A percentile compares a stretch with the other conserved stretches of the same genome.
Evolutionary conservation across 2,888 invertebrate species (phyloP).

Genomic region (Melikaiella ostensackeni): DNA sequence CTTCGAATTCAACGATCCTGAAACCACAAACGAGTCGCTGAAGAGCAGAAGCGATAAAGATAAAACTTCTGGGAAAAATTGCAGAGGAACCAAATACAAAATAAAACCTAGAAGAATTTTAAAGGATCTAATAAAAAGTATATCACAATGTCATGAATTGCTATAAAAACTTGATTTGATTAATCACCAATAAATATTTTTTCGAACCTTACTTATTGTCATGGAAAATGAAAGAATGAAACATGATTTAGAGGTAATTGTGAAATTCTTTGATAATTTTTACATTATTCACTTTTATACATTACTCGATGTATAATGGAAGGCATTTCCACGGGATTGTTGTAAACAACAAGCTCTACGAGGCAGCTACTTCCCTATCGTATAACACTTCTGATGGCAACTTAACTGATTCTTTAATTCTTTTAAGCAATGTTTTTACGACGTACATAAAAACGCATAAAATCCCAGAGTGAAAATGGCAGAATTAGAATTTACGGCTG

Average conservation of each 20-base stretch:
- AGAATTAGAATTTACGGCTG: slow-evolving; percentile 31
- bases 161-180: neutral
- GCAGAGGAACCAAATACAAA: neutral
- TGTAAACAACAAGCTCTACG: neutral
- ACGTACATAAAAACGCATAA: slow-evolving; percentile 30
- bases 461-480: slow-evolving; percentile 16
- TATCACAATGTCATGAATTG: neutral
- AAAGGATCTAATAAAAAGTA: neutral
- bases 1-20: slow-evolving; percentile 14
- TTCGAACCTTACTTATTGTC: neutral
- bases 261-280: slow-evolving; percentile 5
- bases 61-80: neutral
- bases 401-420: slow-evolving; percentile 39
- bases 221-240: neutral
- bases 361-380: slow-evolving; percentile 16
- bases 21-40: slow-evolving; percentile 10
- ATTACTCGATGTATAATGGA: neutral
- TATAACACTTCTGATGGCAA: slow-evolving; percentile 12
- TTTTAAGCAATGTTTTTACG: slow-evolving; percentile 35
- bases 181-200: neutral
- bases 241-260: neutral
- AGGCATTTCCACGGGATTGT: slow-evolving; percentile 22
- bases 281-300: slow-evolving; percentile 1
- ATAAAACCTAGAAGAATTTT: neutral
- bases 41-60: neutral